Percentiles rank a stretch among this genome's conserved stretches.
Conservation (phyloP, 2,113 vertebrate genomes). For the Entelurus aequoreus region DNA sequence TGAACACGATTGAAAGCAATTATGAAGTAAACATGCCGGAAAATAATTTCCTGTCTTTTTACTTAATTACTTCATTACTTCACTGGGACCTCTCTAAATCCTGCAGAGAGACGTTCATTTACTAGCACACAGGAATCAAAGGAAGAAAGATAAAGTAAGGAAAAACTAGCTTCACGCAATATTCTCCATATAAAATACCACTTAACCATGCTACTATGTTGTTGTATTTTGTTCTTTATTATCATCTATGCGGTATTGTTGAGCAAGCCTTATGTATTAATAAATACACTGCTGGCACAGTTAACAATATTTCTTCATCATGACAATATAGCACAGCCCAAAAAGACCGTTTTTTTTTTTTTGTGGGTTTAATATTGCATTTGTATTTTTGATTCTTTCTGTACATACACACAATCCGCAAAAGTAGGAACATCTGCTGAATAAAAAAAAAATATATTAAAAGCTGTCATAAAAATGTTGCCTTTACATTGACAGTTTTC, state of each 20-base stretch:
- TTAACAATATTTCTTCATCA: background rate
- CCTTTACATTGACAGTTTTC: background rate
- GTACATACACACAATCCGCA: background rate
- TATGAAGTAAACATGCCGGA: slow-evolving; percentile 32
- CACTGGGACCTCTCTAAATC: slow-evolving; percentile 20
- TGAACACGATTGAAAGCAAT: slow-evolving; percentile 22
- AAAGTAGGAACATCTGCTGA: too few species aligned
- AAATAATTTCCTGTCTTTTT: slow-evolving; percentile 33
- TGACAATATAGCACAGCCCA: background rate
- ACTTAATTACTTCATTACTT: slow-evolving; percentile 38
- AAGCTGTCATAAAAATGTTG: background rate
- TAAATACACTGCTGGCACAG: background rate
- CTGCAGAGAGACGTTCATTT: slow-evolving; percentile 1
- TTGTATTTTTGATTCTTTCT: background rate
- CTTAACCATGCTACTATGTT: too few species aligned
- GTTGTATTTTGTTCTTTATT: too few species aligned
- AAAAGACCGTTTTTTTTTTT: background rate
- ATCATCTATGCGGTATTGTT: too few species aligned
- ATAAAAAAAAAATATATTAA: too few species aligned
- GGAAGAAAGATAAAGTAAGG: background rate
- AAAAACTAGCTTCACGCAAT: too few species aligned
- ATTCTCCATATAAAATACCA: too few species aligned
- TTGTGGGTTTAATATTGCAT: background rate
- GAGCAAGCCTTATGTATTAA: too few species aligned
- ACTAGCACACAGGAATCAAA: background rate